Percentiles rank a stretch among this genome's conserved stretches.
phyloP scores from a whole-genome alignment of 1,140 invertebrate species.

The Mycetomoellerius zeteki region DNA sequence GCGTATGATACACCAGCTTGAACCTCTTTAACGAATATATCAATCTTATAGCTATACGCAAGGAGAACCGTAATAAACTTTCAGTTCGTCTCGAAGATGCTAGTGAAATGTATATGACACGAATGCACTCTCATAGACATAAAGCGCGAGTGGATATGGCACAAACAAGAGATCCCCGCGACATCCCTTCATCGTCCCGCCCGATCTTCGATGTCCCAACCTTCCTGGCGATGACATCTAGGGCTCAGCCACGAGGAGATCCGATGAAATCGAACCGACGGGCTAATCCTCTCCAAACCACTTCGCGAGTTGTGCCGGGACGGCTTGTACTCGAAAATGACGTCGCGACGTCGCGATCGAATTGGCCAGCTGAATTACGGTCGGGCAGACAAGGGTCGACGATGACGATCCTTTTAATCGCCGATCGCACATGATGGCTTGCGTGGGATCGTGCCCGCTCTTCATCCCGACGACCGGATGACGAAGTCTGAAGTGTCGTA shows the following conservation, averaged over 20 bases:
- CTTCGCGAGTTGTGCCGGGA: slow-evolving; percentile 57
- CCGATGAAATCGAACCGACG: slow-evolving; percentile 73
- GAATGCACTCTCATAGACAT: neutral
- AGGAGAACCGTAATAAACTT: neutral
- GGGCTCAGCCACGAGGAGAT: slow-evolving; percentile 59
- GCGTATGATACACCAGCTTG: too few relatives aligned
- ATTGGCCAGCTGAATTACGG: slow-evolving; percentile 64
- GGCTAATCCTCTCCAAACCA: slow-evolving; percentile 68
- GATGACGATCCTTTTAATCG: slow-evolving; percentile 45
- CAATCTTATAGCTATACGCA: neutral
- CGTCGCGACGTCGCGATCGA: slow-evolving; percentile 55
- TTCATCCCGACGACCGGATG: slow-evolving; percentile 69
- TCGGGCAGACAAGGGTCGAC: neutral
- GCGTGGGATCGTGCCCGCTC: slow-evolving; percentile 60
- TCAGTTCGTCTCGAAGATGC: slow-evolving; percentile 10
- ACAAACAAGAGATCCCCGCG: slow-evolving; percentile 28
- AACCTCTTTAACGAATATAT: neutral
- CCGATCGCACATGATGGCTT: slow-evolving; percentile 31
- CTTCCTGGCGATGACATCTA: slow-evolving; percentile 72
- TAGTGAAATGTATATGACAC: slow-evolving; percentile 29
- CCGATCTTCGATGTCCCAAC: slow-evolving; percentile 32
- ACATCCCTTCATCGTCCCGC: slow-evolving; percentile 41
- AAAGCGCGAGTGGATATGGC: slow-evolving; percentile 27
- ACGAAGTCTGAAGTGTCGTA: slow-evolving; percentile 75
- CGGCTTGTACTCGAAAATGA: slow-evolving; percentile 66